phyloP scores from a whole-genome alignment of 2,797 vertebrate genomes.

The Phoeniculus purpureus region DNA sequence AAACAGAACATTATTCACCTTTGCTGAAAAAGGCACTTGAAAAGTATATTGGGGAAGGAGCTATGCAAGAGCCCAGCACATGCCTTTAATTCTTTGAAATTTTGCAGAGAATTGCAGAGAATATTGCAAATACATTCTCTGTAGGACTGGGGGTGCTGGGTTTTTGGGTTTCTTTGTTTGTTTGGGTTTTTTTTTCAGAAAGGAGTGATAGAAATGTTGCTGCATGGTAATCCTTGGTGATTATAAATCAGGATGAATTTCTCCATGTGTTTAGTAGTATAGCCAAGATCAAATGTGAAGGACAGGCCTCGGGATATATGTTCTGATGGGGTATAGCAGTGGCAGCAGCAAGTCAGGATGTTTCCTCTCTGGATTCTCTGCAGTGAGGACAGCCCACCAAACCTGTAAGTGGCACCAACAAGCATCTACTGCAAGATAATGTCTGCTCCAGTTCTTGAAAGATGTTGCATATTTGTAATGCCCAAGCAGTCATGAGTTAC shows the following conservation, averaged over 20 bases:
- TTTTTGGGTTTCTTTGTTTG: not conserved
- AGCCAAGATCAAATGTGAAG: not conserved
- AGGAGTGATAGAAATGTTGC: not conserved
- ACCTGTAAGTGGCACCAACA: not conserved
- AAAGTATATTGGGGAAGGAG: not conserved
- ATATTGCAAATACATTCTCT: not conserved
- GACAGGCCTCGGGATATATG: not conserved
- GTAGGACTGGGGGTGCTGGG: rapidly evolving
- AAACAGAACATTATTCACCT: not conserved
- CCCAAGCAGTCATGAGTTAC: not conserved
- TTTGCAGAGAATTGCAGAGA: not conserved
- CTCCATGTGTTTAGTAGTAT: not conserved
- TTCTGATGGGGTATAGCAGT: not conserved
- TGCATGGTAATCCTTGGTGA: not conserved
- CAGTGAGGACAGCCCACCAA: not conserved
- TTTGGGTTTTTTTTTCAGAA: not conserved
- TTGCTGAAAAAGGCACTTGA: not conserved
- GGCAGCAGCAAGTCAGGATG: not conserved
- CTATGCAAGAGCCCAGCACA: not conserved
- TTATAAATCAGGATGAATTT: not conserved
- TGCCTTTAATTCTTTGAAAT: not conserved
- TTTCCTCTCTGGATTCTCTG: not conserved
- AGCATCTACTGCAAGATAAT: not conserved
- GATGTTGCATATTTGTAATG: not conserved
- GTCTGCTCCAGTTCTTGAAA: not conserved